phyloP scores from a whole-genome alignment of 2,113 vertebrate species.

The Campylorhamphus procurvoides region DNA sequence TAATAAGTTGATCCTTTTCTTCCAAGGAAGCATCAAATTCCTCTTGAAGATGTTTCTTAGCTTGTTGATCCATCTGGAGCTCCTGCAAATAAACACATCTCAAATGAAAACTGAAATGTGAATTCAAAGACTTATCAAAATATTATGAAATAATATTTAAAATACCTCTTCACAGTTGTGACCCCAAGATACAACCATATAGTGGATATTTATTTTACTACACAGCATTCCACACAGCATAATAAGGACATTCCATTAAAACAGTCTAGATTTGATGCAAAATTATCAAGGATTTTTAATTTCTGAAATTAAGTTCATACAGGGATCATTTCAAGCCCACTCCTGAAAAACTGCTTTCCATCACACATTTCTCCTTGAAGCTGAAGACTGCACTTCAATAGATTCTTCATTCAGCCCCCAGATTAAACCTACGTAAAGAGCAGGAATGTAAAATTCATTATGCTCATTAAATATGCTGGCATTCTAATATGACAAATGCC shows the following conservation, averaged over 20 bases:
- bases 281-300: background rate
- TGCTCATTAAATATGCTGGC: background rate
- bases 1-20: slow-evolving; percentile 96
- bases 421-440: background rate
- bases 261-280: background rate
- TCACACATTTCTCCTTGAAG: background rate
- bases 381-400: background rate
- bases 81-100: slow-evolving; percentile 74
- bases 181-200: background rate
- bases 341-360: background rate
- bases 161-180: background rate
- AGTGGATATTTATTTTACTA: background rate
- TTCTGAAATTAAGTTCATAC: background rate
- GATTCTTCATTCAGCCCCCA: background rate
- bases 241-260: background rate
- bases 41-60: slow-evolving; percentile 97
- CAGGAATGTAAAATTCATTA: background rate
- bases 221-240: background rate
- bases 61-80: slow-evolving; percentile 97
- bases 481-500: background rate
- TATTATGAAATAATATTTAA: background rate
- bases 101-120: background rate
- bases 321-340: background rate
- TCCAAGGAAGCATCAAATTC: slow-evolving; percentile 94
- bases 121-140: background rate